These are phyloP conservation scores for Erinaceus europaeus DNA, from an alignment of 2,113 vertebrate species.

Conservation along the genomic window DNA sequence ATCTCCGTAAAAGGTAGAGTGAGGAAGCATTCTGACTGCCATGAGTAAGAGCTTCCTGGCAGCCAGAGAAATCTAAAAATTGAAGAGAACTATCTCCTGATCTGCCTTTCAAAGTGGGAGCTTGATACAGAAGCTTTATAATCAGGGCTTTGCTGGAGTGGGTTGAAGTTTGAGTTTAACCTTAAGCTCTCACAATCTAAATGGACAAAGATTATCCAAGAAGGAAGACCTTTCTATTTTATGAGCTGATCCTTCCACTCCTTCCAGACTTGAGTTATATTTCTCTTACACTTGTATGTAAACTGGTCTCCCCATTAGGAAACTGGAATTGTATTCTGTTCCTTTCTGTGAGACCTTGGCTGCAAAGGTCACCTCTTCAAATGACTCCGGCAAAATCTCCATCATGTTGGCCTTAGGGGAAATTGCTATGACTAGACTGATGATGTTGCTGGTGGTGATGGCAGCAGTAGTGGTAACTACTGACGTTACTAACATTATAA, in stretches of 20 bases:
- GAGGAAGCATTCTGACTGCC: neutral
- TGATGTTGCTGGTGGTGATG: too few species aligned
- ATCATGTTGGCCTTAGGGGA: too few species aligned
- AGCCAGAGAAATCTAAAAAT: neutral
- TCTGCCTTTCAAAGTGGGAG: neutral
- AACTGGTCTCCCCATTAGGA: neutral
- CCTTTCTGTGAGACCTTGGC: neutral
- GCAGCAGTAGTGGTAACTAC: rapidly evolving
- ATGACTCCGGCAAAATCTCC: neutral
- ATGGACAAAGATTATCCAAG: neutral
- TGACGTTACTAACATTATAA: too few species aligned
- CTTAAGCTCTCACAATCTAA: neutral
- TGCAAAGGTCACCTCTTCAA: neutral
- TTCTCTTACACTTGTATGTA: neutral
- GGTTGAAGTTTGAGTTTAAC: neutral
- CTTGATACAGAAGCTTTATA: neutral
- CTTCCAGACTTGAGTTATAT: neutral
- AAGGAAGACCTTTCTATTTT: neutral
- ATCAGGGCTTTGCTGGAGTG: neutral
- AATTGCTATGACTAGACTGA: rapidly evolving
- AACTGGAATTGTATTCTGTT: neutral
- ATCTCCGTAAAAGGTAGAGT: neutral
- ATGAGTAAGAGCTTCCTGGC: neutral
- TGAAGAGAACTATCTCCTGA: neutral
- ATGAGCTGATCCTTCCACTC: neutral